Base-by-base conservation (phyloP, 1,140 invertebrate species). In the Drosophila nebulosa region DNA sequence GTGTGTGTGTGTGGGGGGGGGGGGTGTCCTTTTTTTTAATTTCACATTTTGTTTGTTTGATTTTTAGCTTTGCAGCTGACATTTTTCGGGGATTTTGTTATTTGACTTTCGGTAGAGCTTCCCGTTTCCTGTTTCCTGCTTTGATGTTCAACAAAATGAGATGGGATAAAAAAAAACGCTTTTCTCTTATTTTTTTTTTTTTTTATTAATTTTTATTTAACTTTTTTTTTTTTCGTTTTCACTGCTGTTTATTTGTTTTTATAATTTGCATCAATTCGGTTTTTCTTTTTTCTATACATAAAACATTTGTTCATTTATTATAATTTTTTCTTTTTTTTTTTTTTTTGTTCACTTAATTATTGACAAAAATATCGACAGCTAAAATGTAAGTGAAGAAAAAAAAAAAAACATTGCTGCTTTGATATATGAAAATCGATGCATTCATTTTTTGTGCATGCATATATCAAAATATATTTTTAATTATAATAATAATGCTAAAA, bases 31-130 rank as follows among this genome's bases (percentile, higher is more conserved):
- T 61, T 32, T 56, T 80, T 83, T 85, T 85, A 84, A 84, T 76
- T 85, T 76, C 62, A 64, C 69, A 46, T 64, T 59, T 63, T 78
- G 78, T 86, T 85, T 85, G 80, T 85, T 85, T 85, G 81, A 85
- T 85, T 85, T 85, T 86, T 71, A 85, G 81, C 81, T 85, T 85
- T 66, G 67, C 78, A 81, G 74, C 78, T 78, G 80, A 77, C 80
- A 80, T 46, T 46, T 46, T 46, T 46, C 39, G 39, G 39, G 39
- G 39, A 46, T 46, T 46, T 46, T 46, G 39, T 46, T 46, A 46
- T 46, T 46, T 46, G 39, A 46, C 39, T 46, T 46, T 46, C 30
- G 75, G 72, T 78, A 69, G 55, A 55, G 56, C 42, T 61, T 30
- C 14, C 35, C 22, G 26, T 36, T 58, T 58, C 16, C 21, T 30